Evolutionary conservation across 2,113 vertebrate genomes (phyloP), one percentile per base, ranked within the genome.

Genomic region (Cottus gobio): DNA sequence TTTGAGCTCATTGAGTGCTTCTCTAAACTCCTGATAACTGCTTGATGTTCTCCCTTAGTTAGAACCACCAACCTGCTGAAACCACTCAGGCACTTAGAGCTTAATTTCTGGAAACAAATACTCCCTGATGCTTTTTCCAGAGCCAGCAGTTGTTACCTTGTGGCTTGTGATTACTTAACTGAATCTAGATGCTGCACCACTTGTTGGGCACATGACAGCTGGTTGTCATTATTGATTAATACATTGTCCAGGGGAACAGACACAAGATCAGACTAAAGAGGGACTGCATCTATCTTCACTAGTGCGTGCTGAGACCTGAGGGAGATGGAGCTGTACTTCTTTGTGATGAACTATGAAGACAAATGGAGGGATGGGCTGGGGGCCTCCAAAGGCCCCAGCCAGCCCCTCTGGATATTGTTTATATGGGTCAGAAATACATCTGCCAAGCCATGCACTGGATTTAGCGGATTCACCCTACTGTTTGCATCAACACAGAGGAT

Each of bases 351-450:
- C 26, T 24, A 31, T 39, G 1, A 57, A 69, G 77, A 79, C 65
- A 79, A 82, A 76, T 54, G 24, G 57, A 70, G 56, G 39, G 71
- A 39, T 61, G 36, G 20, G 57, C 66, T 3, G 0, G 42, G 75
- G 67, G 57, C 65, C 65, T 30, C 67, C 73, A 71, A 50, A 79
- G 62, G 67, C 63, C 75, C 34, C 37, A 81, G 58, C 50, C n/a
- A 39, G 46, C 67, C 77, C 57, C 48, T 69, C 48, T 87, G 61
- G 46, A 76, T 37, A 69, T 84, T 83, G 71, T 82, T 61, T 82
- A 85, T 83, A 44, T 90, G 69, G 87, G 78, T 89, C 90, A 91
- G 78, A 69, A 67, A 77, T 77, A 82, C 76, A 79, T 82, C 85
- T 65, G 6, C 28, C 46, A 54, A 77, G 42, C 48, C 50, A 60